These are phyloP conservation scores for Drosophila bocqueti DNA, from an alignment of 1,140 invertebrate species.

Conservation along the genomic window DNA sequence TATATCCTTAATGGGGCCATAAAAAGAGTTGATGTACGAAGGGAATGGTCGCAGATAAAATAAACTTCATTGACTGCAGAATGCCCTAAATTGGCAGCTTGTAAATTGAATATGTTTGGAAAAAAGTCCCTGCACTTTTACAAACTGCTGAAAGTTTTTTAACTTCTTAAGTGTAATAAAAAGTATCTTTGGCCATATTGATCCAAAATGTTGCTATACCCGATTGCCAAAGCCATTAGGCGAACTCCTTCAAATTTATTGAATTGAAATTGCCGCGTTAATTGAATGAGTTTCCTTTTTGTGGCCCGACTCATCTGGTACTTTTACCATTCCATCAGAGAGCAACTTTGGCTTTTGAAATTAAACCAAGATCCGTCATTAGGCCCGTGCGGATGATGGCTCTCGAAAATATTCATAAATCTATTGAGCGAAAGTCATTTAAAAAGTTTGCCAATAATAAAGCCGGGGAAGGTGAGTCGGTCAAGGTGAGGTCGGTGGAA, in stretches of 20 bases:
- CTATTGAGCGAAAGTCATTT: conserved; percentile 38
- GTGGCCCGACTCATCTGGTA: conserved; percentile 14
- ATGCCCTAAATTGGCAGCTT: conserved; percentile 9
- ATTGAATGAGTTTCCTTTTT: conserved; percentile 32
- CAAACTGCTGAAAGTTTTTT: no score
- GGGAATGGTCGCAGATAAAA: conserved; percentile 16
- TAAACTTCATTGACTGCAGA: conserved; percentile 3
- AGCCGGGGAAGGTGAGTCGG: conserved; percentile 4
- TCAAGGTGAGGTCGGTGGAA: conserved; percentile 32
- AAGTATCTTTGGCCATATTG: neutral
- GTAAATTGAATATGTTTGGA: neutral
- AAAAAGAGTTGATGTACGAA: conserved; percentile 53
- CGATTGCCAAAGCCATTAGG: neutral
- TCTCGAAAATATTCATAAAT: conserved; percentile 46
- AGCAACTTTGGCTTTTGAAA: conserved; percentile 12
- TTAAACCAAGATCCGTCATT: conserved; percentile 26
- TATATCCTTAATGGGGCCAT: conserved; percentile 67
- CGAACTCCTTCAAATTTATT: conserved; percentile 22
- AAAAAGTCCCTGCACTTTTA: neutral
- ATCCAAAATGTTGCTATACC: neutral
- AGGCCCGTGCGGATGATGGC: neutral
- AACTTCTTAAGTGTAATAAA: neutral
- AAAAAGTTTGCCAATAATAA: conserved; percentile 62
- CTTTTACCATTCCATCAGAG: neutral
- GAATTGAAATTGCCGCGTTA: conserved; percentile 35